Conservation (phyloP, 2,888 invertebrate genomes). For the Agrotis clavis region DNA sequence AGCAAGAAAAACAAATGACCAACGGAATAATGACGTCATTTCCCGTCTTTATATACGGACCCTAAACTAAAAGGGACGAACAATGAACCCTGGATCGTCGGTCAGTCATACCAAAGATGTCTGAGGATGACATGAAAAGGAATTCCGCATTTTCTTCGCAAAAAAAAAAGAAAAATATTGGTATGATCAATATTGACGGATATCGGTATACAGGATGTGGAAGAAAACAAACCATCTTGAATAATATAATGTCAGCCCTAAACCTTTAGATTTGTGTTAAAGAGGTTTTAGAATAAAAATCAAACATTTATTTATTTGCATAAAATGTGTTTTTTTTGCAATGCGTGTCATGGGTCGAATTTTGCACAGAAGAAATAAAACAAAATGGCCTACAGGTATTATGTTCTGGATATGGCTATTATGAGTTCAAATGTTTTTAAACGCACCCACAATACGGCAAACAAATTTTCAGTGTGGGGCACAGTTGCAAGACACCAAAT, state of each 20-base stretch:
- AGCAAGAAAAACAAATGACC: conserved; percentile 50
- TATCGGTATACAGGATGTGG: conserved; percentile 4
- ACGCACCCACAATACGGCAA: no score
- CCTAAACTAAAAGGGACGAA: conserved; percentile 49
- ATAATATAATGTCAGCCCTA: not conserved
- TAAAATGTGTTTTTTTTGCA: no score
- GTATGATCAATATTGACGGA: conserved; percentile 30
- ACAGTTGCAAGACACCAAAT: no score
- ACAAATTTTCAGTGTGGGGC: no score
- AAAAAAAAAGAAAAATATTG: conserved; percentile 20
- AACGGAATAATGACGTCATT: conserved; percentile 47
- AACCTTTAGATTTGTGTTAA: no score
- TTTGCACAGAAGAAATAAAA: no score
- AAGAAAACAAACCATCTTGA: not conserved
- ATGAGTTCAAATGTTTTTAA: no score
- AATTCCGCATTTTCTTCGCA: conserved; percentile 46
- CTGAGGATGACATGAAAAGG: conserved; percentile 60
- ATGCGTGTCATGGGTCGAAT: no score
- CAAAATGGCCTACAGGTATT: no score
- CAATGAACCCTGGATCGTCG: conserved; percentile 49
- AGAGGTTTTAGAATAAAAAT: no score
- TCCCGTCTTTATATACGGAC: conserved; percentile 50
- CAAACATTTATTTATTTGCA: no score
- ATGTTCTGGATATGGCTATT: no score
- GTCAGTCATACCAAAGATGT: conserved; percentile 54